Percentiles rank a stretch among this genome's conserved stretches.
phyloP scores from a whole-genome alignment of 2,888 invertebrate genomes.

The Limnephilus rhombicus region DNA sequence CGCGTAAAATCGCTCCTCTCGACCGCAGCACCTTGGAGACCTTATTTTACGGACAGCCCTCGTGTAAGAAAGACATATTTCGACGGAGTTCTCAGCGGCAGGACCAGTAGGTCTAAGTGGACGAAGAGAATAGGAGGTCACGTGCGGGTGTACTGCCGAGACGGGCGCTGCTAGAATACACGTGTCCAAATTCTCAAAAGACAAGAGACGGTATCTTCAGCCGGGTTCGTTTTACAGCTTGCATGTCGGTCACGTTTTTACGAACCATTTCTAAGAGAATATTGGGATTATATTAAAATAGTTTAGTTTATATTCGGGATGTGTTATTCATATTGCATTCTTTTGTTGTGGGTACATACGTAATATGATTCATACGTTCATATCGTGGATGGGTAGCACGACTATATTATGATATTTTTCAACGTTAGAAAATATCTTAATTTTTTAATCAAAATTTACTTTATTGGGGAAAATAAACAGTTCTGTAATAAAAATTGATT shows the following conservation, averaged over 20 bases:
- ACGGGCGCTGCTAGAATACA: not conserved
- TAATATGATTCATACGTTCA: not conserved
- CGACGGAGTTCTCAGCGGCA: not conserved
- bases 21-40: too few species aligned
- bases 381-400: not conserved
- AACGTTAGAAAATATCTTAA: too few species aligned
- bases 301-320: not conserved
- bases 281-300: not conserved
- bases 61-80: not conserved
- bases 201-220: not conserved
- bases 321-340: not conserved
- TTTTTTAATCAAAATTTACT: too few species aligned
- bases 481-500: too few species aligned
- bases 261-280: not conserved
- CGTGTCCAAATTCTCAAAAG: constrained; percentile 6
- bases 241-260: not conserved
- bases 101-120: not conserved
- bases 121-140: not conserved
- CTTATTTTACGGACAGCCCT: too few species aligned
- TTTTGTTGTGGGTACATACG: not conserved
- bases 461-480: too few species aligned
- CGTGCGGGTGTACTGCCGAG: not conserved
- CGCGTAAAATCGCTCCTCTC: too few species aligned
- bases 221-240: not conserved
- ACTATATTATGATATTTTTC: not conserved